Evolutionary conservation across 2,888 invertebrate species (phyloP), one percentile per base, ranked within the genome.

Genomic region (Microplitis manilae): DNA sequence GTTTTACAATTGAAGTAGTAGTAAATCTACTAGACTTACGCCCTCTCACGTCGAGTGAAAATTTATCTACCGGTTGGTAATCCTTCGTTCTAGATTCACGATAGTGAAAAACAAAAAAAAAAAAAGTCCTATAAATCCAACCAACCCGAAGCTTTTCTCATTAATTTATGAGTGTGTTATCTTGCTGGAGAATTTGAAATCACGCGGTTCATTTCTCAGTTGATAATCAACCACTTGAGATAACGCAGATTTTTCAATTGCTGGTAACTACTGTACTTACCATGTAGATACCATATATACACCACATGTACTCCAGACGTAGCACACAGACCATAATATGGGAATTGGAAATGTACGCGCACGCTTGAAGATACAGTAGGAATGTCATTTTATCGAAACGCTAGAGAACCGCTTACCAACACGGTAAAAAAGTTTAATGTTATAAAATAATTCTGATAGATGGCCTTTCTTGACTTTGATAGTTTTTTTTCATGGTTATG

Each of bases 21-120:
- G 30, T 40, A 41, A 59, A 60, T 78, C 50, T 60, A 62, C 20
- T 15, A 76, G 60, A 62, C 70, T 76, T n/a, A 65, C 80, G 78
- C 79, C 80, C 77, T 78, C 79, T 78, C 59, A 60, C 77, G 76
- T 69, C 41, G 61, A 64, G n/a, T 9, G 15, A 30, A 17, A 64
- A 67, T 39, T 74, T 61, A 73, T n/a, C 65, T 78, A 15, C 50
- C 30, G 6, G 78, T 71, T 75, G 79, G 74, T 80, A 80, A 79
- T 20, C 20, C 73, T 76, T 15, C 9, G 9, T 50, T 50, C 50
- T 13, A 50, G 8, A 13, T 50, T 13, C 50, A 13, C 50, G 13
- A 50, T 50, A 50, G 50, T 50, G 8, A 50, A 50, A 50, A 50
- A 50, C 2, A 50, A 50, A 50, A 50, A 50, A 50, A 50, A 50